Percentiles rank a stretch among this genome's conserved stretches.
These are phyloP conservation scores for Aegotheles bennettii DNA, from an alignment of 2,113 vertebrate species.

Conservation along the genomic window DNA sequence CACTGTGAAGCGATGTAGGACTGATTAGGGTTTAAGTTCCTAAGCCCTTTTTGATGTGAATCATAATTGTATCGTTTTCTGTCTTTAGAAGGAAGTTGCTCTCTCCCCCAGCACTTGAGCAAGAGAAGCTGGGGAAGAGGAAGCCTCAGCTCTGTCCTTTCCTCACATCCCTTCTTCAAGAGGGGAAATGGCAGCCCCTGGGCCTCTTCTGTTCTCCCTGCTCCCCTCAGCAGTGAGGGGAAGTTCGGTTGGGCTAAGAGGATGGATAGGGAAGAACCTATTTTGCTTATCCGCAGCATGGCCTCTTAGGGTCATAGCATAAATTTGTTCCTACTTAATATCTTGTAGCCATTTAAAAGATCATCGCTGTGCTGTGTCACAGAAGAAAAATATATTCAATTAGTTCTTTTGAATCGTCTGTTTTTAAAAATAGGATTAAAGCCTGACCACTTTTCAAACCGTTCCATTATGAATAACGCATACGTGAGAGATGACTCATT, in stretches of 20 bases:
- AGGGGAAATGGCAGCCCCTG: neutral
- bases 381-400: neutral
- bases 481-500: neutral
- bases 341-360: neutral
- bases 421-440: constrained; percentile 41
- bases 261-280: neutral
- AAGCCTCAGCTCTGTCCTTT: neutral
- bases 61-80: fast-evolving
- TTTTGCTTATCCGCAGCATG: neutral
- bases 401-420: neutral
- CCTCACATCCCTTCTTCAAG: neutral
- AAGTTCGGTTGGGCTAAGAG: neutral
- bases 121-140: neutral
- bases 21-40: neutral
- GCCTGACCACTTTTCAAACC: neutral
- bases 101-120: neutral
- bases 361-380: neutral
- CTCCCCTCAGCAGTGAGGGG: neutral
- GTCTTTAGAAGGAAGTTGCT: neutral
- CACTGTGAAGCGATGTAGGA: neutral
- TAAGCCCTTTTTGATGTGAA: neutral
- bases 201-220: neutral
- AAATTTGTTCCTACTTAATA: neutral
- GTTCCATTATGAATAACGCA: neutral
- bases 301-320: neutral